A percentile compares a stretch with the other conserved stretches of the same genome.
Evolutionary conservation across 2,797 vertebrate genomes (phyloP).

Genomic region (Gallinago nigripennis): DNA sequence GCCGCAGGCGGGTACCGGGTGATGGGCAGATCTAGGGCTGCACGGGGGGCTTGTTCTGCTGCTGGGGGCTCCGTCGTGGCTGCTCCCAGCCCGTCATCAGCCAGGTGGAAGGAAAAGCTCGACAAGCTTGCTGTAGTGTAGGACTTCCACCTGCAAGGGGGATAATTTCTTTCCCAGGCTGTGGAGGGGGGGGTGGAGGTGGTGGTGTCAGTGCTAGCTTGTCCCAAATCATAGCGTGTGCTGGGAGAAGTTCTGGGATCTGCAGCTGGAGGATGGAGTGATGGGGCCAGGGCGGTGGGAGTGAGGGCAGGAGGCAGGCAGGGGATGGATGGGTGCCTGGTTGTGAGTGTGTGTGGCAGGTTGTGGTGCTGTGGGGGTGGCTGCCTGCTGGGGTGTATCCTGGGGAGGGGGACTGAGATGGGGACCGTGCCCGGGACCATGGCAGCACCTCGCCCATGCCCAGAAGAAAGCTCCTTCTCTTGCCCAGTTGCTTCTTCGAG

Average conservation of each 20-base stretch:
- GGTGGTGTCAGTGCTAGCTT: background rate
- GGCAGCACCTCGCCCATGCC: accelerated
- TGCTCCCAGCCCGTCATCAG: background rate
- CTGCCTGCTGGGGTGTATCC: background rate
- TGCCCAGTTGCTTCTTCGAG: background rate
- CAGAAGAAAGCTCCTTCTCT: background rate
- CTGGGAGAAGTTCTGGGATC: background rate
- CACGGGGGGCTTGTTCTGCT: background rate
- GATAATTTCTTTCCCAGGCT: background rate
- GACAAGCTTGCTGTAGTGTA: background rate
- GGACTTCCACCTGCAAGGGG: background rate
- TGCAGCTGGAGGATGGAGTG: background rate
- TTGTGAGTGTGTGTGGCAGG: background rate
- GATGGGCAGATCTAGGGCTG: background rate
- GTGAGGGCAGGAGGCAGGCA: background rate
- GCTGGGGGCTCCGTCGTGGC: accelerated
- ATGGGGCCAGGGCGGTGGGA: background rate
- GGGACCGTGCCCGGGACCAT: background rate
- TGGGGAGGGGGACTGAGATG: background rate
- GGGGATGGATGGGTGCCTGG: accelerated
- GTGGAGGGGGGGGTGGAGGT: background rate
- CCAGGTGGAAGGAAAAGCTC: background rate
- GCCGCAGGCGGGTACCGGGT: accelerated
- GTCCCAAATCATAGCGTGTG: background rate
- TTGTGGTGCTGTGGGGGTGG: background rate